These are phyloP conservation scores for Anarrhichthys ocellatus DNA, from an alignment of 2,113 vertebrate genomes.

Conservation along the genomic window DNA sequence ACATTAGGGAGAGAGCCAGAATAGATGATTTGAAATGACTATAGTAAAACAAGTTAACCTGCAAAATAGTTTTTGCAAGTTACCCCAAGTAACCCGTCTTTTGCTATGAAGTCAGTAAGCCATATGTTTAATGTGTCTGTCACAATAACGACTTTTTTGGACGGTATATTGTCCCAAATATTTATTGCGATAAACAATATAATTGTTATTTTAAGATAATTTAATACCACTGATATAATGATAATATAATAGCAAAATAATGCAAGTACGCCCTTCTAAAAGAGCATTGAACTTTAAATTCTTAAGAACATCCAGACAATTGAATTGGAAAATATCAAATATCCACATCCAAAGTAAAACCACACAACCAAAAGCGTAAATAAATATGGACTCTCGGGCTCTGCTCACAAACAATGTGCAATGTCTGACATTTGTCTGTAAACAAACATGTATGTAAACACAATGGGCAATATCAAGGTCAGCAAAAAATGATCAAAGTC, in stretches of 20 bases:
- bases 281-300: neutral
- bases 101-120: neutral
- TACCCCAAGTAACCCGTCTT: neutral
- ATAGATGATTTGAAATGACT: neutral
- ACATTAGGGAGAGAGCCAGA: neutral
- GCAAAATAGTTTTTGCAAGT: neutral
- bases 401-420: too few species aligned
- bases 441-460: neutral
- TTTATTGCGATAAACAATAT: neutral
- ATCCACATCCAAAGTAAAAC: neutral
- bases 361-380: neutral
- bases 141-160: neutral
- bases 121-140: neutral
- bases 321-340: neutral
- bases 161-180: neutral
- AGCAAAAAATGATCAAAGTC: too few species aligned
- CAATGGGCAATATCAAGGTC: neutral
- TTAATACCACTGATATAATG: neutral
- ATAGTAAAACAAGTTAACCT: too few species aligned
- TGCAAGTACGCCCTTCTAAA: neutral
- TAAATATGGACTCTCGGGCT: neutral
- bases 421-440: neutral
- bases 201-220: neutral
- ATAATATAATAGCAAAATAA: neutral
- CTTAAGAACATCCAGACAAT: neutral